Base-by-base conservation (phyloP, 2,113 vertebrate species). In the Oceanodroma tethys region DNA sequence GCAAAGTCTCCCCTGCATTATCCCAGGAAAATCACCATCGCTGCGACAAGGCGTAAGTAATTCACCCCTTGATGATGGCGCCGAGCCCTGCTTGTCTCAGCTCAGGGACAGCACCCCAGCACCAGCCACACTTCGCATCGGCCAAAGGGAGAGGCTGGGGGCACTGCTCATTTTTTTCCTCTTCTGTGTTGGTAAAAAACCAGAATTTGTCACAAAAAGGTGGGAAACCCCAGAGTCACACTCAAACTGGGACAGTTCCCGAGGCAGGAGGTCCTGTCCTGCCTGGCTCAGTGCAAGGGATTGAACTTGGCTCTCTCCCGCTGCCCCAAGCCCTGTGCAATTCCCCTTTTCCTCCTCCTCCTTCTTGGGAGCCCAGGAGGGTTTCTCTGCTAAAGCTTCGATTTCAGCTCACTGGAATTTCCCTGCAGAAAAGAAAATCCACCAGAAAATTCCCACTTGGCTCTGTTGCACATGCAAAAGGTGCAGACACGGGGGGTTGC, bases 391-490 rank as follows among this genome's bases (percentile, higher is more conserved):
- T 78, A 34, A 86, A 68, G 10, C 48, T 66, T 52, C 22, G 0
- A 18, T 86, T 95, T 92, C 91, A 83, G 30, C 43, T 83, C 26
- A 40, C 82, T 50, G 94, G 94, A 96, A 96, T 93, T 94, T 73
- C 94, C 95, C 86, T 42, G 55, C 40, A 30, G 92, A 81, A 88
- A 66, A 38, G 67, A 75, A 93, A 73, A 30, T 66, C 67, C 88
- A 62, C 16, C 62, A 81, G 80, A 83, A 95, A 94, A 86, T 92
- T 73, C 88, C 88, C 75, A 17, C 53, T 76, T 60, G 75, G 91
- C 88, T 45, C 52, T 16, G 30, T 23, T 8, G 10, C 38, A 17
- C 48, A 26, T 5, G 4, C 42, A 5, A 11, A 75, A 72, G 83
- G 20, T 27, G 50, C 32, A 13, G 67, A 3, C 66, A 9, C 0